Evolutionary conservation across 2,113 vertebrate genomes (phyloP), one percentile per base, ranked within the genome.

Genomic region (Myotis lucifugus): DNA sequence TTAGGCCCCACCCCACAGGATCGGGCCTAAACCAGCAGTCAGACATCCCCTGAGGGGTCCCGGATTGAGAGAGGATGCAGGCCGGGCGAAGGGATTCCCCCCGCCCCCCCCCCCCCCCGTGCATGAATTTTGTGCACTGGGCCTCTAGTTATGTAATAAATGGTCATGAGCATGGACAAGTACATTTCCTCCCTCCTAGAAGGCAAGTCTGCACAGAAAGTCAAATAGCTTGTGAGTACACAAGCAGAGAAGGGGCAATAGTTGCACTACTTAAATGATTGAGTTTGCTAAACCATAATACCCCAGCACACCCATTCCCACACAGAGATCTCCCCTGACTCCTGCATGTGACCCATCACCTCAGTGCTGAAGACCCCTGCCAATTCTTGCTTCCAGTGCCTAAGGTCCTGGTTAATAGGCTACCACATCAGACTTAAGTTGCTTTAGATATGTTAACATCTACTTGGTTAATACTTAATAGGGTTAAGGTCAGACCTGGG

Each of bases 21-120:
- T 42, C 6, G 8, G 42, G 42, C 42, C 42, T 42, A 52, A 52
- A 52, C 17, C 1, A 5, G 17, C 52, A 52, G 17, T 18, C 17
- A 6, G 52, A 52, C 52, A 54, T 54, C 18, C 52, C 52, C 18
- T 17, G 18, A 54, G 52, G 52, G 52, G 52, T 54, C 52, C 52
- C 17, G 6, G 17, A 54, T 19, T 54, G 18, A 9, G 6, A 54
- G 52, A 54, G 52, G 52, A 5, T 56, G 54, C 54, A 56, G 54
- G 54, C 54, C 2, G 54, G 54, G 46, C 46, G 11, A 46, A 46
- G 46, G 46, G 46, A 46, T 46, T 9, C 46, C 9, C 46, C 9
- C 46, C 2, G 0, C 46, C 54, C 19, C 52, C 6, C 2, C 9
- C 46, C 46, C 1, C 46, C 19, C 6, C 52, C 2, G 1, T 21